These are phyloP conservation scores for Ophion obscuratus DNA, from an alignment of 2,888 invertebrate species.

Conservation along the genomic window DNA sequence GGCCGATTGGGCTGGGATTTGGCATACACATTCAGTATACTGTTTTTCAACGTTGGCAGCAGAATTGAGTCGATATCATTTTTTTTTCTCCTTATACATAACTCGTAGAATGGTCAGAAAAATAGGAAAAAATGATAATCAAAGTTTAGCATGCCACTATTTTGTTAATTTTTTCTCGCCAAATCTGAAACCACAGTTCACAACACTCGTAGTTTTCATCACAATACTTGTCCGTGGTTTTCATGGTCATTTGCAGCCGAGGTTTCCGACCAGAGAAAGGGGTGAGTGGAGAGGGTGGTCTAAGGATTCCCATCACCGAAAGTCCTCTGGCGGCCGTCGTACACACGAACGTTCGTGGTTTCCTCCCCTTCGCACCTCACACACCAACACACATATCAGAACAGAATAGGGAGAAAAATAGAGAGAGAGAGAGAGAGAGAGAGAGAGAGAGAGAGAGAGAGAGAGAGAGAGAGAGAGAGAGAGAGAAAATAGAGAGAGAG, in stretches of 20 bases:
- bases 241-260: constrained; percentile 68
- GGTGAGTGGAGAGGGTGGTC: neutral
- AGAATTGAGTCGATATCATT: too few relatives aligned
- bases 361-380: neutral
- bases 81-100: too few relatives aligned
- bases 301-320: constrained; percentile 30
- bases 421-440: neutral
- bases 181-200: too few relatives aligned
- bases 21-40: too few relatives aligned
- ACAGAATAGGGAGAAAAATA: neutral
- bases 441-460: neutral
- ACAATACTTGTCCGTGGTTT: constrained; percentile 65
- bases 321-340: neutral
- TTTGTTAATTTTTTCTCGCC: too few relatives aligned
- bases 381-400: neutral
- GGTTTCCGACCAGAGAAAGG: neutral
- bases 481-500: neutral
- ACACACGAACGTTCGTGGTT: constrained; percentile 38
- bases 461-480: neutral
- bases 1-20: too few relatives aligned
- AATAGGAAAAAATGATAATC: too few relatives aligned
- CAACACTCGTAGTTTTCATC: neutral
- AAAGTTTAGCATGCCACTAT: too few relatives aligned
- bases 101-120: too few relatives aligned
- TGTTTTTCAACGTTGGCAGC: too few relatives aligned